Evolutionary conservation across 2,113 vertebrate species (phyloP).

Genomic region (Collichthys lucidus): DNA sequence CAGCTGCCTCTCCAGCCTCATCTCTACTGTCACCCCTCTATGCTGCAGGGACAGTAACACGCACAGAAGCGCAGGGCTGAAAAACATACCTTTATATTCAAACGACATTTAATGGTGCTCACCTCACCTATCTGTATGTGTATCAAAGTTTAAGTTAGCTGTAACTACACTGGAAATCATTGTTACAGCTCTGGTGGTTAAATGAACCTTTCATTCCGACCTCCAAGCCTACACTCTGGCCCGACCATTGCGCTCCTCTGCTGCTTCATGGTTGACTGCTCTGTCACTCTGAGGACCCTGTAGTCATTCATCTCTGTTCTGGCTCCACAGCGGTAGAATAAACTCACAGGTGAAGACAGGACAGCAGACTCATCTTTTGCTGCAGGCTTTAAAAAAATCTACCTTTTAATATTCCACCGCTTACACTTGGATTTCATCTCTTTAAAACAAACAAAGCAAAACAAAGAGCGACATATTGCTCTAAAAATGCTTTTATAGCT

Average conservation of each 20-base stretch:
- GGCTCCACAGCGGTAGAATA: neutral
- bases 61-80: neutral
- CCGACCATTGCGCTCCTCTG: neutral
- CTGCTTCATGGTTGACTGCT: neutral
- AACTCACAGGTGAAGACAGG: neutral
- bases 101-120: neutral
- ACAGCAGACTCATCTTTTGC: neutral
- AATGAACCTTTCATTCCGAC: neutral
- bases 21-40: constrained; percentile 28
- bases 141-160: too few species aligned
- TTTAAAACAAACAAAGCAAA: neutral
- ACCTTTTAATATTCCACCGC: neutral
- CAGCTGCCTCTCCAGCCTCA: constrained; percentile 33
- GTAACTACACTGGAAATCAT: too few species aligned
- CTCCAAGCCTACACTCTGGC: neutral
- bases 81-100: neutral
- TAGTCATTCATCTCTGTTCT: neutral
- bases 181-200: neutral
- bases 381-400: neutral
- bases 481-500: neutral
- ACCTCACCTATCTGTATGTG: neutral
- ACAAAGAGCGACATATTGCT: neutral
- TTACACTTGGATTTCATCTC: neutral
- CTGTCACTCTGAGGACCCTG: neutral
- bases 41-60: constrained; percentile 20